These are phyloP conservation scores for Cyphomyrmex costatus DNA, from an alignment of 1,140 invertebrate species.

Conservation along the genomic window DNA sequence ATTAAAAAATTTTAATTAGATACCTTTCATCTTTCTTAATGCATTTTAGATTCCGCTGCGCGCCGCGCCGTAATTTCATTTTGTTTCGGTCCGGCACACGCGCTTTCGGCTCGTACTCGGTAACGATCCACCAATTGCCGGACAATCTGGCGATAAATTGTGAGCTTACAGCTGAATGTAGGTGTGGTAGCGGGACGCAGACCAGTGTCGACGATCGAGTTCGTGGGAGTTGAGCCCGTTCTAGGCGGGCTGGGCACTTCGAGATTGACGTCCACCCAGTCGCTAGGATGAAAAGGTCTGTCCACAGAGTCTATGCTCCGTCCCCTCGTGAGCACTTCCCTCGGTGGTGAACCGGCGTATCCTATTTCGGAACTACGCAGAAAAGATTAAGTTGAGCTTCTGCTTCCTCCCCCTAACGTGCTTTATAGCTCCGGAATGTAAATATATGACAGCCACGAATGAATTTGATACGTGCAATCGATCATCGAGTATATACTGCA, in stretches of 20 bases:
- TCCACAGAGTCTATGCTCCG: constrained; percentile 86
- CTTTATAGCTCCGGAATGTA: constrained; percentile 4
- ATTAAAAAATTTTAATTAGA: constrained; percentile 13
- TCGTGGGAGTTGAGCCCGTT: constrained; percentile 81
- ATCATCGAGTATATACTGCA: not conserved
- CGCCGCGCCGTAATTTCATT: not conserved
- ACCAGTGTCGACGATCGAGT: constrained; percentile 81
- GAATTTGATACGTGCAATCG: constrained; percentile 41
- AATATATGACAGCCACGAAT: constrained; percentile 9
- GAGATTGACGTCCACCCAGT: constrained; percentile 88
- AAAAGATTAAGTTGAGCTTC: constrained; percentile 48
- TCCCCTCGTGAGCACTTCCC: constrained; percentile 80
- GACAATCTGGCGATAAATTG: constrained; percentile 69
- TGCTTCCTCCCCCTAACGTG: not conserved
- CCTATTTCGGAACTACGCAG: constrained; percentile 84
- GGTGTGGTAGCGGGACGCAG: constrained; percentile 71
- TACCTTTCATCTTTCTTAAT: not conserved
- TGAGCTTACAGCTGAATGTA: constrained; percentile 76
- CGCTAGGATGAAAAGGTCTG: constrained; percentile 86
- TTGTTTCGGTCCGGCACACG: not conserved
- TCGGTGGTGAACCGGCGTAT: constrained; percentile 84
- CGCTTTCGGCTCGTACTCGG: constrained; percentile 23
- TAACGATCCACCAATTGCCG: constrained; percentile 59
- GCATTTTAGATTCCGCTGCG: not conserved
- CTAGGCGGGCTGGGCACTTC: constrained; percentile 86